A percentile compares a stretch with the other conserved stretches of the same genome.
phyloP scores from a whole-genome alignment of 92 coral and sea anemone species.

The Zoanthus gigantus region DNA sequence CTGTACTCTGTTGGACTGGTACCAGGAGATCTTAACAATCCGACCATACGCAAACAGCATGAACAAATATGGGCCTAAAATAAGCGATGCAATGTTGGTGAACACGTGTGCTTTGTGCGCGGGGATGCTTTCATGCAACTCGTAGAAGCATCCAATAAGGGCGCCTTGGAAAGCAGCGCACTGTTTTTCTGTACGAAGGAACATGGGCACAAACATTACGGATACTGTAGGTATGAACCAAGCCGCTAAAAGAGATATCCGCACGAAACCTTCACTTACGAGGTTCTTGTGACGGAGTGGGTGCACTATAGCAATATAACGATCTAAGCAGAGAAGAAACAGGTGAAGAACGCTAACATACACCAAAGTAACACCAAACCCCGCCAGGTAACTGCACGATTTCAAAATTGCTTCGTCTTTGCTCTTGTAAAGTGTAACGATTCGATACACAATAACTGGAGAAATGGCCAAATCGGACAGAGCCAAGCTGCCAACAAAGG shows the following conservation, averaged over 20 bases:
- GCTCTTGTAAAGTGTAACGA: background rate
- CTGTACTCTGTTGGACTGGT: conserved; percentile 48
- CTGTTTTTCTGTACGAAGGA: conserved; percentile 23
- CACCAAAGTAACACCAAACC: background rate
- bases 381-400: conserved; percentile 40
- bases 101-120: conserved; percentile 45
- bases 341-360: conserved; percentile 51
- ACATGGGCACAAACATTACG: conserved; percentile 28
- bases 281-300: conserved; percentile 49
- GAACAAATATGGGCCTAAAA: conserved; percentile 43
- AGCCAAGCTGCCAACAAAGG: conserved; percentile 34
- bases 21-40: conserved; percentile 49
- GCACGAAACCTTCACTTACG: background rate
- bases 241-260: conserved; percentile 2
- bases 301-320: conserved; percentile 48
- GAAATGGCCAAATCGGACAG: background rate
- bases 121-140: background rate
- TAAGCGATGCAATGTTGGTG: conserved; percentile 35
- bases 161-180: conserved; percentile 37
- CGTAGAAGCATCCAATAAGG: conserved; percentile 16
- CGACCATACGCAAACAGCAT: conserved; percentile 55
- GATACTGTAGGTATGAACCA: conserved; percentile 58
- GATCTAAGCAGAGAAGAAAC: conserved; percentile 53
- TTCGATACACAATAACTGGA: background rate
- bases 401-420: background rate